Percentiles rank a stretch among this genome's conserved stretches.
Evolutionary conservation across 23 tunicate species (phyloP).

Genomic region (Oikopleura dioica): DNA sequence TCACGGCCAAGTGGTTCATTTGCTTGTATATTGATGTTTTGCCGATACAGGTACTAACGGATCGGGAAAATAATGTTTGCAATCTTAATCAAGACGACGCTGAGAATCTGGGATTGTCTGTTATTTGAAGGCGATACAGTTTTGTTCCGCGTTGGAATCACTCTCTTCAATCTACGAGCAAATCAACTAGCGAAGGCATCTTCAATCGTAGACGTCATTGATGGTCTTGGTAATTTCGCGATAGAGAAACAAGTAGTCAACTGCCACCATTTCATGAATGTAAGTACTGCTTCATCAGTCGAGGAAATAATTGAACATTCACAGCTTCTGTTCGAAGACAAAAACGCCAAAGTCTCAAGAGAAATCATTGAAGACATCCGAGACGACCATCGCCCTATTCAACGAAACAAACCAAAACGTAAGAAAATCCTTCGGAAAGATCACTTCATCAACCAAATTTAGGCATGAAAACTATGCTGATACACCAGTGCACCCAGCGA

Average conservation of each 20-base stretch:
- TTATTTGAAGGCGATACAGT: constrained; percentile 61
- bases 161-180: constrained; percentile 16
- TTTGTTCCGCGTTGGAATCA: constrained; percentile 36
- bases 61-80: too few relatives aligned
- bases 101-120: constrained; percentile 68
- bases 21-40: constrained; percentile 56
- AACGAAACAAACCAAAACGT: background rate
- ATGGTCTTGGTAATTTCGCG: constrained; percentile 12
- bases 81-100: constrained; percentile 34
- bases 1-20: constrained; percentile 78
- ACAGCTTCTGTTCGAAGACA: background rate
- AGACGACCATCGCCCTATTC: background rate
- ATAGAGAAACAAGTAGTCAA: constrained; percentile 21
- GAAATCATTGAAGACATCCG: background rate
- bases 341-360: background rate
- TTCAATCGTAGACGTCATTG: constrained; percentile 24
- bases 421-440: too few relatives aligned
- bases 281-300: too few relatives aligned
- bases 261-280: constrained; percentile 56
- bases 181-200: constrained; percentile 13
- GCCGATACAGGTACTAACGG: constrained; percentile 79
- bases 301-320: too few relatives aligned
- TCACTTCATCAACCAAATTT: too few relatives aligned
- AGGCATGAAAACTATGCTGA: background rate
- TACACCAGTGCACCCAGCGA: background rate